Evolutionary conservation across 2,888 invertebrate species (phyloP).

Genomic region (Tiphia femorata): DNA sequence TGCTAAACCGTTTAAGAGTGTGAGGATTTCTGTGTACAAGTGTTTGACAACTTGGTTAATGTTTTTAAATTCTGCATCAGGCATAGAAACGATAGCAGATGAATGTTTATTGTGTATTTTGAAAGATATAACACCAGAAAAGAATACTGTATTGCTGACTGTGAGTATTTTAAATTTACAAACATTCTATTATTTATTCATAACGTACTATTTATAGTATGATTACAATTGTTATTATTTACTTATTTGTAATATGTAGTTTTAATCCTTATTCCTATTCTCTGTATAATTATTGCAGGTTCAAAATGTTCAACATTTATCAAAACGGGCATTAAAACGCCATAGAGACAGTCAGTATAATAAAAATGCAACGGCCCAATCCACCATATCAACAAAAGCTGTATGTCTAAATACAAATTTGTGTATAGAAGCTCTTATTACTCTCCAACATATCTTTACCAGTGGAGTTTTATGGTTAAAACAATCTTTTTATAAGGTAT

Average conservation of each 20-base stretch:
- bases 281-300: constrained; percentile 33
- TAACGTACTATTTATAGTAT: too few species aligned
- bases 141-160: constrained; percentile 49
- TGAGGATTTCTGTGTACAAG: constrained; percentile 53
- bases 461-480: constrained; percentile 48
- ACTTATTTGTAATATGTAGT: neutral
- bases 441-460: constrained; percentile 53
- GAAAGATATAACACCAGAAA: constrained; percentile 56
- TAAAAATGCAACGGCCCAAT: constrained; percentile 28
- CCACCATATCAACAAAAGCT: too few species aligned
- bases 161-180: constrained; percentile 25
- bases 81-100: constrained; percentile 55
- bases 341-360: constrained; percentile 52
- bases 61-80: constrained; percentile 49
- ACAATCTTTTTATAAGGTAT: constrained; percentile 53
- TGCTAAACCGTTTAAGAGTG: constrained; percentile 48
- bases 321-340: constrained; percentile 53
- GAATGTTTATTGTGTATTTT: constrained; percentile 52
- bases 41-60: constrained; percentile 56
- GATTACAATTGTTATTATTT: constrained; percentile 2
- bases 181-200: neutral
- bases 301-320: constrained; percentile 52
- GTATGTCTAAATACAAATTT: constrained; percentile 41
- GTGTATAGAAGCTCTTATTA: constrained; percentile 48
- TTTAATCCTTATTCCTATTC: constrained; percentile 3